These are phyloP conservation scores for Arothron firmamentum DNA, from an alignment of 2,113 vertebrate genomes.

Conservation along the genomic window DNA sequence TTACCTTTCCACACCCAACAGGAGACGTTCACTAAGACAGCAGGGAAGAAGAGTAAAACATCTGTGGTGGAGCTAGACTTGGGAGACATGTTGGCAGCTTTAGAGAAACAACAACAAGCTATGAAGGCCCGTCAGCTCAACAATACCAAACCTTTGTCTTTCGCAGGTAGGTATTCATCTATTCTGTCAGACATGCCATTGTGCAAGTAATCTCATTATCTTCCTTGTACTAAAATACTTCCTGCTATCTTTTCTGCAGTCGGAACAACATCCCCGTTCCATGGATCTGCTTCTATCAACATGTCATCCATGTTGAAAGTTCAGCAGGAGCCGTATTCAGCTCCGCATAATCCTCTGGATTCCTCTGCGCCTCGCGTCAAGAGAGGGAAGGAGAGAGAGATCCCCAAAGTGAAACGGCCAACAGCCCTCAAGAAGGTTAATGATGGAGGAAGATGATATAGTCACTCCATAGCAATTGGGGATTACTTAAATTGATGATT, in stretches of 20 bases:
- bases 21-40: constrained; percentile 95
- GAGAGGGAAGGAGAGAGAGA: constrained; percentile 92
- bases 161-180: constrained; percentile 85
- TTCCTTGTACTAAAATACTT: not conserved
- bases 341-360: constrained; percentile 86
- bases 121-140: constrained; percentile 95
- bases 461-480: not conserved
- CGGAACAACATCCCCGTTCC: constrained; percentile 84
- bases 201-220: too few species aligned
- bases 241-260: constrained; percentile 66
- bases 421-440: constrained; percentile 97
- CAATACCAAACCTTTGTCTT: constrained; percentile 91
- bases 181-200: not conserved
- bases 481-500: not conserved
- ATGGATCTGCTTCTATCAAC: constrained; percentile 78
- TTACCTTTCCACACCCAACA: constrained; percentile 45
- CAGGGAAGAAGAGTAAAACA: constrained; percentile 95
- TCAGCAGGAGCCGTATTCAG: constrained; percentile 70
- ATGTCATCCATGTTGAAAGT: constrained; percentile 78
- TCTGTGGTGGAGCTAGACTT: constrained; percentile 95
- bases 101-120: constrained; percentile 95
- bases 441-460: not conserved
- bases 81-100: constrained; percentile 94
- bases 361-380: constrained; percentile 87
- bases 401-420: constrained; percentile 93